A percentile compares a stretch with the other conserved stretches of the same genome.
Conservation (phyloP, 2,888 invertebrate genomes). For the Sthenelais limicola region DNA sequence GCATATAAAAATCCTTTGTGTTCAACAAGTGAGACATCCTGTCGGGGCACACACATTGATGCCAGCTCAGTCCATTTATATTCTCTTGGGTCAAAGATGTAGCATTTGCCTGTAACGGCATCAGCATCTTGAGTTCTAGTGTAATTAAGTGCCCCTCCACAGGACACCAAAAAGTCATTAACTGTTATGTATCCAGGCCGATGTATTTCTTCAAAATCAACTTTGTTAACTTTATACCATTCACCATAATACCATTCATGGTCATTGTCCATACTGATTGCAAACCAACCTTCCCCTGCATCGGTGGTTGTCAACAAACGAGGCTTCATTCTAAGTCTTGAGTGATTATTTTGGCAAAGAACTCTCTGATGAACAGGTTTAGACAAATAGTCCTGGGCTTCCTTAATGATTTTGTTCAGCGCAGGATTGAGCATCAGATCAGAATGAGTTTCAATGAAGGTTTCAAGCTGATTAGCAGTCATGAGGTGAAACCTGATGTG, state of each 20-base stretch:
- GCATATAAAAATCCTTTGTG: constrained; percentile 13
- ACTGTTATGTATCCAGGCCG: constrained; percentile 7
- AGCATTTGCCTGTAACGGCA: constrained; percentile 11
- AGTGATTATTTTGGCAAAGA: not conserved
- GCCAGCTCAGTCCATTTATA: constrained; percentile 22
- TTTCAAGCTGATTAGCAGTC: not conserved
- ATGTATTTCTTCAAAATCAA: not conserved
- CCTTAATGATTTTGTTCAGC: not conserved
- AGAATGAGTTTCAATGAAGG: not conserved
- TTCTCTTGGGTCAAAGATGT: constrained; percentile 26
- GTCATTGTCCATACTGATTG: not conserved
- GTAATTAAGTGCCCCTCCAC: constrained; percentile 12
- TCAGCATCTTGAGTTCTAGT: not conserved
- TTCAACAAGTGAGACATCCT: constrained; percentile 2
- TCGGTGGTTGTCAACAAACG: constrained; percentile 4
- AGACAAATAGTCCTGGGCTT: constrained; percentile 4
- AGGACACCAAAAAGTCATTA: constrained; percentile 15
- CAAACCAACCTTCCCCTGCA: constrained; percentile 8
- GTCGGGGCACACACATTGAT: constrained; percentile 10
- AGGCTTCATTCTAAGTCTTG: constrained; percentile 6
- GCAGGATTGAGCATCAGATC: not conserved
- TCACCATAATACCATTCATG: too few relatives aligned
- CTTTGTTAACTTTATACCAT: constrained; percentile 11
- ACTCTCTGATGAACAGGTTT: not conserved
- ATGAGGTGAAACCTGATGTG: constrained; percentile 8